Base-by-base conservation (phyloP, 2,797 vertebrate species). In the Pseudochaenichthys georgianus region DNA sequence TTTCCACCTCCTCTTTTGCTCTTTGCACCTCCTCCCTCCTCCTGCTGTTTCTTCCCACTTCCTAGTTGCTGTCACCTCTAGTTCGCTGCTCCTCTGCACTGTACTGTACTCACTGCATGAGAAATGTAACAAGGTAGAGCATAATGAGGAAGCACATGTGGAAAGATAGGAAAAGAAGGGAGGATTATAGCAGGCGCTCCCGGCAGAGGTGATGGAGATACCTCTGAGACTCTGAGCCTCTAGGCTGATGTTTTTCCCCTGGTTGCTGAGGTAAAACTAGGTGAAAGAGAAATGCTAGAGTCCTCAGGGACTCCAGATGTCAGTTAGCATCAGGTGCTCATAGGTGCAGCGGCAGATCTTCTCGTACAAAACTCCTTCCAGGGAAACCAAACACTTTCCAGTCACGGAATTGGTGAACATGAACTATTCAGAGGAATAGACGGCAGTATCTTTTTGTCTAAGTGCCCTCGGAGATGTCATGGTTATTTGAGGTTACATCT, bases 1-100 rank as follows among this genome's bases (percentile, higher is more conserved):
- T 63, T 45, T 52, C 10, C 73, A 63, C 41, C 45, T 55, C 52
- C 11, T 69, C 64, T 41, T 34, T 42, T 7, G 41, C 47, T 54
- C 43, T 31, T 52, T 61, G 50, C 42, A 5, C 45, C 53, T 43
- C 69, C 79, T 68, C 31, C 43, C 23, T 9, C 13, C 55, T 47
- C 57, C 61, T 31, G 52, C 71, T 63, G 41, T 31, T 67, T 59
- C 65, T 68, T 23, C 17, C 50, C 38, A 63, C 46, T 60, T 61
- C 55, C 21, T 63, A 4, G 3, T 46, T 16, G 45, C 73, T 85
- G 73, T 82, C 69, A 67, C 58, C 55, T 73, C 71, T 59, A 52
- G 4, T 67, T 73, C 34, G 1, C 61, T 53, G 63, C 59, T 42
- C 21, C 52, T 69, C 43, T 54, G 42, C 1, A 2, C 55, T 67